Conservation (phyloP, 2,113 vertebrate species). For the Spea multiplicata region DNA sequence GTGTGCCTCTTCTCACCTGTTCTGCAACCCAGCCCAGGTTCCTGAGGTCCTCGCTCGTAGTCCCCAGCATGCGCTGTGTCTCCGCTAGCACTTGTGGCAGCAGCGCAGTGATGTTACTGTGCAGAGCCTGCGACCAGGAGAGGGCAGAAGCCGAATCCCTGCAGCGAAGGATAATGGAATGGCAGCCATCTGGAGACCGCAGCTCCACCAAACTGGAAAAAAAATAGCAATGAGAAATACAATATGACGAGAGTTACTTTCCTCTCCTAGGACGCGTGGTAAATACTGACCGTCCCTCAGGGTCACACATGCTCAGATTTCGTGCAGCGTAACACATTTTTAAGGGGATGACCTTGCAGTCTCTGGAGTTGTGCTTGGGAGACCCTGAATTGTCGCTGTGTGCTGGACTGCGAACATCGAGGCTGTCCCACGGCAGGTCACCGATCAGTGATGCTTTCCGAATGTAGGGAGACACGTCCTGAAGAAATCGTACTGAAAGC, state of each 20-base stretch:
- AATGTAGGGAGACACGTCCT: conserved; percentile 91
- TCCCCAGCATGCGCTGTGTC: conserved; percentile 81
- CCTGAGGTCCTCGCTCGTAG: conserved; percentile 74
- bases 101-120: conserved; percentile 89
- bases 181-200: conserved; percentile 89
- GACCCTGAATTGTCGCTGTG: conserved; percentile 86
- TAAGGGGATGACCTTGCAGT: conserved; percentile 87
- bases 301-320: conserved; percentile 93
- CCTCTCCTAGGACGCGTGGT: background rate
- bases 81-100: conserved; percentile 88
- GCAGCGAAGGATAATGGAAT: conserved; percentile 89
- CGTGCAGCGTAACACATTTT: conserved; percentile 95
- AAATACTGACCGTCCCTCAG: conserved; percentile 86
- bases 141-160: conserved; percentile 83
- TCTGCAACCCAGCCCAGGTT: conserved; percentile 94
- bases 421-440: conserved; percentile 87
- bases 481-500: conserved; percentile 86
- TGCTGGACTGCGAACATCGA: conserved; percentile 75
- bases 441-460: conserved; percentile 89
- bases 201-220: conserved; percentile 85
- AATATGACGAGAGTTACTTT: background rate
- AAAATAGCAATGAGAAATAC: background rate
- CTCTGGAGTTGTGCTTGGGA: conserved; percentile 77
- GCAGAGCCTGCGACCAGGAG: conserved; percentile 91
- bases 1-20: conserved; percentile 69